A percentile compares a stretch with the other conserved stretches of the same genome.
These are phyloP conservation scores for Zeus faber DNA, from an alignment of 2,113 vertebrate species.

Conservation along the genomic window DNA sequence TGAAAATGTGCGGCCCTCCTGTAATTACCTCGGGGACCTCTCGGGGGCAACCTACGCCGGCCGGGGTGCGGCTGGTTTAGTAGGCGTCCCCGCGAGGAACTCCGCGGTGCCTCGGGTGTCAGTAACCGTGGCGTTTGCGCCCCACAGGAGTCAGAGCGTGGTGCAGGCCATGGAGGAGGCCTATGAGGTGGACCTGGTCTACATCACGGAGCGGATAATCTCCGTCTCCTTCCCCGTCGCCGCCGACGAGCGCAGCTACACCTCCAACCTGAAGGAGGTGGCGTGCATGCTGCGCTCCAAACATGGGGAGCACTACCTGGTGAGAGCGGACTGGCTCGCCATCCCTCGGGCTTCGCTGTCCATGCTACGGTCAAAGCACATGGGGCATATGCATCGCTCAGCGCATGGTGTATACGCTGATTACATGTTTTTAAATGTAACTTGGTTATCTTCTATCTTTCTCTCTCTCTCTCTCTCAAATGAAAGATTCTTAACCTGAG, in stretches of 20 bases:
- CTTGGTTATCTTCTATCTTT: too few species aligned
- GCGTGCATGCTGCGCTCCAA: conserved; percentile 95
- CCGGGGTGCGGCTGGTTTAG: too few species aligned
- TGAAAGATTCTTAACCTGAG: conserved; percentile 92
- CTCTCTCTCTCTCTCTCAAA: conserved; percentile 4
- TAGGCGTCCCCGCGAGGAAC: too few species aligned
- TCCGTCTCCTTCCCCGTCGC: conserved; percentile 85
- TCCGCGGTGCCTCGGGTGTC: too few species aligned
- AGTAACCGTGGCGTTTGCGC: too few species aligned
- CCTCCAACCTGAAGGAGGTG: conserved; percentile 86
- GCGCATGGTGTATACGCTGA: too few species aligned
- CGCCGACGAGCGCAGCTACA: conserved; percentile 84
- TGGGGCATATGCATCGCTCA: too few species aligned
- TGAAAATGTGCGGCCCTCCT: too few species aligned
- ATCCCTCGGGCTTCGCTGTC: neutral
- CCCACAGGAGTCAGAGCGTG: conserved; percentile 77
- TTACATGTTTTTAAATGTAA: too few species aligned
- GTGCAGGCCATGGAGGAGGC: conserved; percentile 85
- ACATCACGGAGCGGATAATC: conserved; percentile 89
- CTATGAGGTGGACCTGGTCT: conserved; percentile 91
- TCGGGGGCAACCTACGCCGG: too few species aligned
- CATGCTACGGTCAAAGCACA: neutral
- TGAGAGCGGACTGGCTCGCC: conserved; percentile 56
- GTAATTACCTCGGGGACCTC: too few species aligned
- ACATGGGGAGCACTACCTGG: conserved; percentile 92